Conservation (phyloP, 1,140 invertebrate species). For the Drosophila pandora region DNA sequence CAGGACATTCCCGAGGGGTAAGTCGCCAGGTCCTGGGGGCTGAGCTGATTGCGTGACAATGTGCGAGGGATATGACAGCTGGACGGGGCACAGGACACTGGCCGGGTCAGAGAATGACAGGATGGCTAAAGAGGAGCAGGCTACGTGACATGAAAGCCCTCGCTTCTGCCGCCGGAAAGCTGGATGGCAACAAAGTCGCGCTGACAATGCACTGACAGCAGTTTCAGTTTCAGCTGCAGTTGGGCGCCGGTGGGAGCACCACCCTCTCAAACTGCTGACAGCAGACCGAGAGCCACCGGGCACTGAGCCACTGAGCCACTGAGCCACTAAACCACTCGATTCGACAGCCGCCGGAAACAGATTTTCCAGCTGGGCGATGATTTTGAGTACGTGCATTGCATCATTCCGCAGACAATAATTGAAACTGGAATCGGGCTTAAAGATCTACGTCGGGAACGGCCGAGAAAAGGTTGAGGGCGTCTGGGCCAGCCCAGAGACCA, state of each 20-base stretch:
- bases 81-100: conserved; percentile 41
- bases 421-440: neutral
- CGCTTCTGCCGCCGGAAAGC: neutral
- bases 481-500: neutral
- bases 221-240: conserved; percentile 16
- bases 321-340: conserved; percentile 31
- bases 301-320: conserved; percentile 5
- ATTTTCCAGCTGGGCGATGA: conserved; percentile 7
- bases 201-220: conserved; percentile 41
- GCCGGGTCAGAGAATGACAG: conserved; percentile 1
- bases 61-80: conserved; percentile 62
- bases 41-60: conserved; percentile 64
- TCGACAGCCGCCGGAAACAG: conserved; percentile 1
- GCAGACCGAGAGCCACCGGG: too few species aligned
- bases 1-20: neutral
- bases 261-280: conserved; percentile 3
- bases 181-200: conserved; percentile 9
- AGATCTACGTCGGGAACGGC: neutral
- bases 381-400: conserved; percentile 4
- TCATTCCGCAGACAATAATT: neutral
- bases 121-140: neutral
- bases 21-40: neutral
- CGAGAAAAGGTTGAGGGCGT: neutral
- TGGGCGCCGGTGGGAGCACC: neutral
- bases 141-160: conserved; percentile 24